phyloP scores from a whole-genome alignment of 2,113 vertebrate species.

The Dasypus novemcinctus region DNA sequence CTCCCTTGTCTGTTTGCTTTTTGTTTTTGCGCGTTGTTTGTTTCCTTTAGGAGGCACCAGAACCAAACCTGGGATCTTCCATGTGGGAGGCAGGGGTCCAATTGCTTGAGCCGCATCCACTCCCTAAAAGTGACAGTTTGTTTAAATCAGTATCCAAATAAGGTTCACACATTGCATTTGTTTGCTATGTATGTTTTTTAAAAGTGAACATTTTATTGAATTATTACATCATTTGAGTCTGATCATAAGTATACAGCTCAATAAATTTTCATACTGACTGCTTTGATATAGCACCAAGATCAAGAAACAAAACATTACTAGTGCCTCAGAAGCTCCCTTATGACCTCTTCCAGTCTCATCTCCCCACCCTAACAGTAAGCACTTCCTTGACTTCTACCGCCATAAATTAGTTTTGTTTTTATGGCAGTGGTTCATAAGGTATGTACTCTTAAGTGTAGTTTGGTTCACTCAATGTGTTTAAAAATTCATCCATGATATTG shows the following conservation, averaged over 20 bases:
- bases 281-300: background rate
- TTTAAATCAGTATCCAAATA: too few relatives aligned
- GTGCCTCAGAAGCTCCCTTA: background rate
- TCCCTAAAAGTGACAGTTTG: too few relatives aligned
- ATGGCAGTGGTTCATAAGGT: background rate
- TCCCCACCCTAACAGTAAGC: background rate
- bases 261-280: background rate
- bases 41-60: too few relatives aligned
- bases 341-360: background rate
- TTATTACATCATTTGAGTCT: background rate
- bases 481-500: background rate
- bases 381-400: background rate
- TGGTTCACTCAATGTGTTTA: background rate
- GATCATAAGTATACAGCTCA: background rate
- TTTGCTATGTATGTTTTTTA: too few relatives aligned
- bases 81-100: too few relatives aligned
- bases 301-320: too few relatives aligned
- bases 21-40: too few relatives aligned
- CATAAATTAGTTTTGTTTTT: background rate
- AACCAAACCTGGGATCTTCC: too few relatives aligned
- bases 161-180: too few relatives aligned
- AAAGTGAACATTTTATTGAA: background rate
- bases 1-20: too few relatives aligned
- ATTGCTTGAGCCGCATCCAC: too few relatives aligned
- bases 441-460: background rate